These are phyloP conservation scores for Bradypus variegatus DNA, from an alignment of 2,797 vertebrate genomes.

Conservation along the genomic window DNA sequence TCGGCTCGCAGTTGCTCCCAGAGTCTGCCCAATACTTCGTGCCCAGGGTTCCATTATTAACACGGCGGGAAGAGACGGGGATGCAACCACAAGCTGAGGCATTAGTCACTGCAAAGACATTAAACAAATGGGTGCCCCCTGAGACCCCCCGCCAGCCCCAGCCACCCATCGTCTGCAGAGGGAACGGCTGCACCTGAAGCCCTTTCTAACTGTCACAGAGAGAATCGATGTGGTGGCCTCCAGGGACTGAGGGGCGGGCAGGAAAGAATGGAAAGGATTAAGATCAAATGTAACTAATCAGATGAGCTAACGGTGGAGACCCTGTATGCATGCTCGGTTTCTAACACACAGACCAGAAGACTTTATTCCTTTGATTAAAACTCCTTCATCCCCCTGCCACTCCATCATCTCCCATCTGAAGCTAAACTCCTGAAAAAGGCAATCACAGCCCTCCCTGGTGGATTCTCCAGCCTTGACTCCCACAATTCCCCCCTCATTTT, in stretches of 20 bases:
- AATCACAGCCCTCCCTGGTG: rapidly evolving
- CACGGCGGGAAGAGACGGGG: rapidly evolving
- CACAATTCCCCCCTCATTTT: neutral
- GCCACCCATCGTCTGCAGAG: neutral
- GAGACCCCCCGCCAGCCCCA: neutral
- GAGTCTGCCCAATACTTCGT: neutral
- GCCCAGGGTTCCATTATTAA: neutral
- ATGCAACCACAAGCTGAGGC: neutral
- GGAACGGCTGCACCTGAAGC: neutral
- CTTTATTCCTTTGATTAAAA: neutral
- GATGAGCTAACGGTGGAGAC: neutral
- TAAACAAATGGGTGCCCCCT: neutral
- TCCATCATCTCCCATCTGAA: neutral
- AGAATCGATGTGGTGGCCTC: rapidly evolving
- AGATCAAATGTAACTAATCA: rapidly evolving
- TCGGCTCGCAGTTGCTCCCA: neutral
- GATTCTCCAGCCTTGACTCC: too few relatives aligned
- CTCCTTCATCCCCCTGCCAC: rapidly evolving
- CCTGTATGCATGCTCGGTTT: rapidly evolving
- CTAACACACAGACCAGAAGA: neutral
- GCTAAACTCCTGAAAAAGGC: too few relatives aligned
- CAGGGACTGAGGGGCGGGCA: neutral
- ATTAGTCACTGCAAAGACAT: neutral
- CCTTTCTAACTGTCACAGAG: neutral
- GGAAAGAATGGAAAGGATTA: neutral